Conservation (phyloP, 2,888 invertebrate genomes). For the Apamea sordens region DNA sequence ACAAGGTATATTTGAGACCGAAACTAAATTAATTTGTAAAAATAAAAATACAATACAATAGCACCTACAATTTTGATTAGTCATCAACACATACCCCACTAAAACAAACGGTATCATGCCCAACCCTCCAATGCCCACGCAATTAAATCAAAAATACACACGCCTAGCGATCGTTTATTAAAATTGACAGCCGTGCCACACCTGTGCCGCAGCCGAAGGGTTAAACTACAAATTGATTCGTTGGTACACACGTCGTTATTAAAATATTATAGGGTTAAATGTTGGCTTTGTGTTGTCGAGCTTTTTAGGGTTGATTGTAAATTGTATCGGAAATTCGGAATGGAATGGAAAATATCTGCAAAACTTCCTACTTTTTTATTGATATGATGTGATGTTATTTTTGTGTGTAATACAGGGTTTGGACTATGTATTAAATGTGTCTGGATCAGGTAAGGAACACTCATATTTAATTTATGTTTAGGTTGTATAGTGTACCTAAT, state of each 20-base stretch:
- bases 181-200: slow-evolving; percentile 75
- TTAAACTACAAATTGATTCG: slow-evolving; percentile 79
- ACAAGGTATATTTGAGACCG: too few relatives aligned
- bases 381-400: background rate
- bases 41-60: background rate
- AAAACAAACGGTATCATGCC: slow-evolving; percentile 50
- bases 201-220: slow-evolving; percentile 70
- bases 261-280: slow-evolving; percentile 66
- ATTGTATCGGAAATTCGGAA: background rate
- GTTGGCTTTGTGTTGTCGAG: slow-evolving; percentile 42
- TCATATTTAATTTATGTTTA: too few relatives aligned
- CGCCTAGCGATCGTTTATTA: slow-evolving; percentile 74
- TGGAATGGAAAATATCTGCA: background rate
- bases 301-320: slow-evolving; percentile 35
- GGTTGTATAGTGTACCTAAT: too few relatives aligned
- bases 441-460: too few relatives aligned
- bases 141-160: slow-evolving; percentile 70
- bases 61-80: slow-evolving; percentile 9
- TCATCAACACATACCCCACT: slow-evolving; percentile 36
- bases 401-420: too few relatives aligned
- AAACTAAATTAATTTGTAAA: too few relatives aligned
- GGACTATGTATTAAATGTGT: too few relatives aligned
- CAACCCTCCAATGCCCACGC: slow-evolving; percentile 62
- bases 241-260: slow-evolving; percentile 71
- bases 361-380: background rate